Percentiles rank a stretch among this genome's conserved stretches.
These are phyloP conservation scores for Chaenocephalus aceratus DNA, from an alignment of 2,113 vertebrate species.

Conservation along the genomic window DNA sequence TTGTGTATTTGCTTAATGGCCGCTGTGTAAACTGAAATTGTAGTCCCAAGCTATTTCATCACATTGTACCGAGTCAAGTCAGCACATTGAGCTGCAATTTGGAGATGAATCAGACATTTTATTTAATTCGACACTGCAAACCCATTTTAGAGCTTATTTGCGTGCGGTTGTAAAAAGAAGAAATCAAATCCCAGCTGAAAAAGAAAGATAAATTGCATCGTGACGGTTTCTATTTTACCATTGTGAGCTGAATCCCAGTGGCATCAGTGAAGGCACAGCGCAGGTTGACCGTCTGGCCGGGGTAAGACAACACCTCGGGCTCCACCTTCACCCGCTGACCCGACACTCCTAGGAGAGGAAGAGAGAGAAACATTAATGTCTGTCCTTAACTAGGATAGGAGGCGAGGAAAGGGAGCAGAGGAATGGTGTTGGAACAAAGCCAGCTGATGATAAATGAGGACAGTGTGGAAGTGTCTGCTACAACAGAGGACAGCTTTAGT, in stretches of 20 bases:
- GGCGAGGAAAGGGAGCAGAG: slow-evolving; percentile 26
- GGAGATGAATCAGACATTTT: slow-evolving; percentile 30
- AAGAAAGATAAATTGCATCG: slow-evolving; percentile 1
- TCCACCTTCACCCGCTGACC: slow-evolving; percentile 84
- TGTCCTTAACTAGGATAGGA: slow-evolving; percentile 10
- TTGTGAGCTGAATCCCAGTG: slow-evolving; percentile 74
- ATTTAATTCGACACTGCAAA: slow-evolving; percentile 38
- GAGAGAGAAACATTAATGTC: slow-evolving; percentile 40
- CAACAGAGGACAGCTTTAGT: slow-evolving; percentile 68
- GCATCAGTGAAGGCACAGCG: slow-evolving; percentile 83
- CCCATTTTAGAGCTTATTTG: slow-evolving; percentile 17
- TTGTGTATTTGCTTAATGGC: neutral
- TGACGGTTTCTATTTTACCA: slow-evolving; percentile 57
- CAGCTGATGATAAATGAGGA: slow-evolving; percentile 70
- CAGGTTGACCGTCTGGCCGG: slow-evolving; percentile 83
- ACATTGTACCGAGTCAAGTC: slow-evolving; percentile 45
- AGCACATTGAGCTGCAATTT: slow-evolving; percentile 48
- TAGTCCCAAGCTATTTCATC: slow-evolving; percentile 32
- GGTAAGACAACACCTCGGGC: slow-evolving; percentile 82
- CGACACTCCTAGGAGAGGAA: slow-evolving; percentile 60
- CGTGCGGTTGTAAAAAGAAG: neutral
- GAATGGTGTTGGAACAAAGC: slow-evolving; percentile 51
- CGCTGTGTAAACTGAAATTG: slow-evolving; percentile 3
- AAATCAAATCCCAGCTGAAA: slow-evolving; percentile 40
- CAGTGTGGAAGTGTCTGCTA: slow-evolving; percentile 58